phyloP scores from a whole-genome alignment of 2,113 vertebrate species.

The Mesocricetus auratus region DNA sequence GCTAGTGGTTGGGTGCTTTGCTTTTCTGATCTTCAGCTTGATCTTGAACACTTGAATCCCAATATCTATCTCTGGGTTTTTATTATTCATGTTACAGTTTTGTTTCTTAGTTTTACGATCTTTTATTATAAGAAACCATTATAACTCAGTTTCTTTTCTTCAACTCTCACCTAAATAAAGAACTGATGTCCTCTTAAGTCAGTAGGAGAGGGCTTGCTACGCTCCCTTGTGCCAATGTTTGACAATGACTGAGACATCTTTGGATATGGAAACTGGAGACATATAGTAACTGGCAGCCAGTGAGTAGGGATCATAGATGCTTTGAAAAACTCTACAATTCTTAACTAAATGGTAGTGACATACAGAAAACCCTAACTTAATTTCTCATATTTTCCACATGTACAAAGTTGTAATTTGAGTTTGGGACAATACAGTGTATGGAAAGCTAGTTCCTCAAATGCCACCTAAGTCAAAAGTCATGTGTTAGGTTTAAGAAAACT shows the following conservation, averaged over 20 bases:
- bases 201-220: neutral
- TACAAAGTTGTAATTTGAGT: neutral
- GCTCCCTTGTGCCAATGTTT: neutral
- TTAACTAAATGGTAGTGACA: neutral
- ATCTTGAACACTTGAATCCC: too few relatives aligned
- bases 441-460: neutral
- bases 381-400: neutral
- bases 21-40: too few relatives aligned
- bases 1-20: too few relatives aligned
- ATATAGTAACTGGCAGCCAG: neutral
- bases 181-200: neutral
- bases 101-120: neutral
- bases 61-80: too few relatives aligned
- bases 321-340: neutral
- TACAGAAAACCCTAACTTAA: neutral
- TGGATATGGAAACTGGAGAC: neutral
- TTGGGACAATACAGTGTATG: neutral
- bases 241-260: neutral
- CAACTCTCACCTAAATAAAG: neutral
- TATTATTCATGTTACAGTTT: neutral
- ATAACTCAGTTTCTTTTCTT: neutral
- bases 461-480: neutral
- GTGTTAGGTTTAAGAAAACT: neutral
- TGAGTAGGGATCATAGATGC: neutral
- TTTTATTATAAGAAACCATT: neutral